Evolutionary conservation across 2,888 invertebrate genomes (phyloP).

Genomic region (Oscheius sp.): DNA sequence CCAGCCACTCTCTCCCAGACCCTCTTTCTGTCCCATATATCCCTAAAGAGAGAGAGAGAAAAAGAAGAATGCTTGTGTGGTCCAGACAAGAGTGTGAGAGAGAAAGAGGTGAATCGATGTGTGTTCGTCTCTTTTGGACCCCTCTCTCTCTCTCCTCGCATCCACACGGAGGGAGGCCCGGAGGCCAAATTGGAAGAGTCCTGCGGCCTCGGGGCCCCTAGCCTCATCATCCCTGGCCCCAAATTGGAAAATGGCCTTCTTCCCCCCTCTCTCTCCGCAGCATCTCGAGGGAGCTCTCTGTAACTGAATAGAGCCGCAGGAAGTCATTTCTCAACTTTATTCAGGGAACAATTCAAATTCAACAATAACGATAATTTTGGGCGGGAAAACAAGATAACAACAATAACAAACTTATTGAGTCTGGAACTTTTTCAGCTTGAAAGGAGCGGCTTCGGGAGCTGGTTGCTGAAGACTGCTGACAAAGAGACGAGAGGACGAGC

Average conservation of each 20-base stretch:
- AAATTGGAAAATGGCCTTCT: conserved; percentile 36
- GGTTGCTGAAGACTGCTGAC: conserved; percentile 25
- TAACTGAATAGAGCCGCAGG: conserved; percentile 28
- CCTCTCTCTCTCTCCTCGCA: no score
- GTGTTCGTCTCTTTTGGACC: conserved; percentile 7
- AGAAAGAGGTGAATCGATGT: conserved; percentile 9
- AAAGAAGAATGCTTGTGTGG: not conserved
- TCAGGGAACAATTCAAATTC: conserved; percentile 3
- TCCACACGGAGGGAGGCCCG: not conserved
- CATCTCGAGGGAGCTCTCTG: conserved; percentile 23
- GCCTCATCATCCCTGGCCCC: conserved; percentile 32
- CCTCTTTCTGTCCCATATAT: no score
- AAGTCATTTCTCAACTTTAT: not conserved
- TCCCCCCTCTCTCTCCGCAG: conserved; percentile 1
- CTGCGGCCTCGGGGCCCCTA: conserved; percentile 20
- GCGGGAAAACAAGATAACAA: conserved; percentile 22
- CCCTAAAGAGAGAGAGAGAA: not conserved
- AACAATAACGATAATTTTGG: not conserved
- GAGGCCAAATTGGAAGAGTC: conserved; percentile 34
- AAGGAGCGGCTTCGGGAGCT: conserved; percentile 41
- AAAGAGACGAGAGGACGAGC: conserved; percentile 22
- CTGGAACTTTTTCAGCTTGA: conserved; percentile 49
- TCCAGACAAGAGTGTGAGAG: not conserved
- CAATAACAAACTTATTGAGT: no score
- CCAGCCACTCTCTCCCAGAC: no score